Evolutionary conservation across 2,797 vertebrate species (phyloP).

Genomic region (Sphenodon punctatus): DNA sequence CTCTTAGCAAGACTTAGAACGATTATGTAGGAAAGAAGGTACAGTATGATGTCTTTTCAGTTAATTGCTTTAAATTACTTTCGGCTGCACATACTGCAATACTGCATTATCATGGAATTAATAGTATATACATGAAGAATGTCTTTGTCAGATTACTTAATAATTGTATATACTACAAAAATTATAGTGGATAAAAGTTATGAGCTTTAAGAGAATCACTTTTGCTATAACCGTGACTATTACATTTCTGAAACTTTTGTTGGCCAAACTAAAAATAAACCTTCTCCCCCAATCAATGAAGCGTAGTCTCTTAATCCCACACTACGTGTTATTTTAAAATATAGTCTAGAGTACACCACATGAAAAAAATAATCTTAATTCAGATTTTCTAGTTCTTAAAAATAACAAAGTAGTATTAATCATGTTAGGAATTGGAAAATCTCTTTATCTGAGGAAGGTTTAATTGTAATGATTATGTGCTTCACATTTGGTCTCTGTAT

Average conservation of each 20-base stretch:
- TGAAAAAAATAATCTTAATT: background rate
- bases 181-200: background rate
- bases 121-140: background rate
- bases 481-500: background rate
- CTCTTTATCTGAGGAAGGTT: background rate
- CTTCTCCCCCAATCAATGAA: background rate
- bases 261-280: background rate
- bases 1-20: background rate
- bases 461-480: background rate
- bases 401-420: background rate
- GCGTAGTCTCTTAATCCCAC: background rate
- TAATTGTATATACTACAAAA: background rate
- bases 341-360: background rate
- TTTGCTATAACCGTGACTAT: background rate
- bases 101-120: background rate
- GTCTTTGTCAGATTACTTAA: background rate
- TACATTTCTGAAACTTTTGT: background rate
- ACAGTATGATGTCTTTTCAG: background rate
- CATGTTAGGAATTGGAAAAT: background rate
- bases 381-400: background rate
- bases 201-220: background rate
- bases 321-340: background rate
- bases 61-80: background rate
- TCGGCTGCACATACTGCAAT: background rate
- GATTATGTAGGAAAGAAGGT: background rate